Base-by-base conservation (phyloP, 2,797 vertebrate species). In the Bucorvus abyssinicus region DNA sequence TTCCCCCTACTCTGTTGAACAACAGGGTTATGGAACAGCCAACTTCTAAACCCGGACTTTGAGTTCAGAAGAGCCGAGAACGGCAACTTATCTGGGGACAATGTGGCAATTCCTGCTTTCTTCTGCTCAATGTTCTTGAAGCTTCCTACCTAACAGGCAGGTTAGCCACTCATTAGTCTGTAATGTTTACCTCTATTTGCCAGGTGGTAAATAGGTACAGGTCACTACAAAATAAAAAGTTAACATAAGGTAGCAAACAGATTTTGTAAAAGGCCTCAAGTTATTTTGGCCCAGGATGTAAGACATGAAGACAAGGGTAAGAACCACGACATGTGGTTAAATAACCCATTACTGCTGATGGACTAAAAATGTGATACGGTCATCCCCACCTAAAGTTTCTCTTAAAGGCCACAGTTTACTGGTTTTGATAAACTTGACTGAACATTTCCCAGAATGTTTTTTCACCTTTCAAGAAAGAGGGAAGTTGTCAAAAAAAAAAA, bases 261-360 rank as follows among this genome's bases (percentile, higher is more conserved):
- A 61, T 84, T 89, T 90, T 50, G 22, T 36, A 34, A 20, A 49
- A 34, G 8, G 14, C 59, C 10, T 71, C 5, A 20, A 61, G 18
- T 23, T 81, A 50, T 44, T 81, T 76, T 3, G 2, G 22, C 11
- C 4, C 19, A 49, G 14, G 5, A 7, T 21, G 7, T 12, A 47
- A 57, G 23, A 64, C 6, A 44, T 40, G 12, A 38, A 45, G 24
- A 44, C 4, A 32, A 12, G 11, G 6, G 5, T 27, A 14, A 90
- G 32, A 84, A 86, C 6, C 7, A 57, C 0, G 2, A 13, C 4
- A 0, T 4, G 3, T 44, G 3, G 10, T 73, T 64, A 73, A 79
- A 11, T 40, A 69, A 63, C 3, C 17, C 27, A 13, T 5, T 61
- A 32, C 29, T 87, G 50, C 9, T 21, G 50, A 34, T 4, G 5